Percentiles rank a stretch among this genome's conserved stretches.
phyloP scores from a whole-genome alignment of 2,888 invertebrate species.

The Eurytoma californica region DNA sequence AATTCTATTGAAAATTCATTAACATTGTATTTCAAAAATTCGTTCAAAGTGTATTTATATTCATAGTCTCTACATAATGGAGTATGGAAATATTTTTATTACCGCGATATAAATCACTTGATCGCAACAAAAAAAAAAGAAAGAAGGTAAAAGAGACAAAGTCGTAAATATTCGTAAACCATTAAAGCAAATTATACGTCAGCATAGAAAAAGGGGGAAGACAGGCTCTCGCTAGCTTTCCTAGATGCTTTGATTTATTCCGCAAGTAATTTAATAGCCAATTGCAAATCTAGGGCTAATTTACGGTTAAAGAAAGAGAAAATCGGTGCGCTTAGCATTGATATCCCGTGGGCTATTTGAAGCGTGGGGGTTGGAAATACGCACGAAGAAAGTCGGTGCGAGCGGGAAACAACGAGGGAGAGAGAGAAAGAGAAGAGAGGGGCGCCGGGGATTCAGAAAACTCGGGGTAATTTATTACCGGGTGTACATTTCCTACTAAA shows the following conservation, averaged over 20 bases:
- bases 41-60: too few relatives aligned
- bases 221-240: neutral
- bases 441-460: slow-evolving; percentile 60
- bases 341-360: slow-evolving; percentile 37
- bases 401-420: too few relatives aligned
- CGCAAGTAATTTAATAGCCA: slow-evolving; percentile 38
- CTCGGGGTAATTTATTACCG: slow-evolving; percentile 67
- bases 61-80: too few relatives aligned
- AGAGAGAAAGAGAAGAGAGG: slow-evolving; percentile 7
- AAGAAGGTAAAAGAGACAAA: neutral
- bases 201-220: slow-evolving; percentile 5
- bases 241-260: slow-evolving; percentile 32
- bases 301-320: slow-evolving; percentile 36
- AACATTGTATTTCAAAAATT: too few relatives aligned
- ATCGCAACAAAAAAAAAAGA: too few relatives aligned
- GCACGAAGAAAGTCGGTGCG: too few relatives aligned
- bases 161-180: slow-evolving; percentile 17
- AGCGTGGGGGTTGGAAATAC: neutral
- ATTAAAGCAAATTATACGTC: slow-evolving; percentile 26
- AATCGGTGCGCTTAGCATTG: slow-evolving; percentile 39
- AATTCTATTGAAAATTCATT: too few relatives aligned
- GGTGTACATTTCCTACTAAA: slow-evolving; percentile 68
- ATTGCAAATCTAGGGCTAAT: slow-evolving; percentile 46
- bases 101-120: too few relatives aligned
- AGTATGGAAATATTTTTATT: too few relatives aligned